phyloP scores from a whole-genome alignment of 2,797 vertebrate genomes.

The Sebastes trivittatus region DNA sequence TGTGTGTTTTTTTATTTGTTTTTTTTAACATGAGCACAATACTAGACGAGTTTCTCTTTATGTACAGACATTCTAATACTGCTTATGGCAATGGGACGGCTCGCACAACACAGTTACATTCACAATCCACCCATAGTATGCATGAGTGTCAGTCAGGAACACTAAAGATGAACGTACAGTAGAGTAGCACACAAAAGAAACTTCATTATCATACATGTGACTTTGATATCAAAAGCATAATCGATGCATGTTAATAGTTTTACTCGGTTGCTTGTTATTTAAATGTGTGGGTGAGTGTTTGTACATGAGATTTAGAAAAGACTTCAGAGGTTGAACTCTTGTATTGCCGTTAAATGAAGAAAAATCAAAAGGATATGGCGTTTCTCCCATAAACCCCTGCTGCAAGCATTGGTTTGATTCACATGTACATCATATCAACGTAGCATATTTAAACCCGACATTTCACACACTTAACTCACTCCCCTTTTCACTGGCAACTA shows the following conservation, averaged over 20 bases:
- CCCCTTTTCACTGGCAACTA: slow-evolving; percentile 37
- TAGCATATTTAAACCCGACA: slow-evolving; percentile 48
- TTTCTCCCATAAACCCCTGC: slow-evolving; percentile 71
- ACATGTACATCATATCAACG: slow-evolving; percentile 52
- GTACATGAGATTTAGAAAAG: slow-evolving; percentile 71
- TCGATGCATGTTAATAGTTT: slow-evolving; percentile 60
- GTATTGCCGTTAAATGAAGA: slow-evolving; percentile 75
- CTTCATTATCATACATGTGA: slow-evolving; percentile 57
- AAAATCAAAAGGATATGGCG: slow-evolving; percentile 74
- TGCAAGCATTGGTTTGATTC: slow-evolving; percentile 60
- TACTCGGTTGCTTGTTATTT: slow-evolving; percentile 55
- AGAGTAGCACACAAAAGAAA: slow-evolving; percentile 68
- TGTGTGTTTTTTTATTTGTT: slow-evolving; percentile 54
- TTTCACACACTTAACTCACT: slow-evolving; percentile 37
- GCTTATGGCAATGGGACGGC: slow-evolving; percentile 82
- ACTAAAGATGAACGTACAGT: slow-evolving; percentile 69
- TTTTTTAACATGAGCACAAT: slow-evolving; percentile 80
- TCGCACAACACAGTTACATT: slow-evolving; percentile 85
- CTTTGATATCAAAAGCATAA: slow-evolving; percentile 74
- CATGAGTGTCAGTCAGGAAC: slow-evolving; percentile 77
- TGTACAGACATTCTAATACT: slow-evolving; percentile 91
- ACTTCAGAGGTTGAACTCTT: slow-evolving; percentile 56
- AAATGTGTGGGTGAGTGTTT: slow-evolving; percentile 60
- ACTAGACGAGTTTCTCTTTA: slow-evolving; percentile 83
- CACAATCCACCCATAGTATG: slow-evolving; percentile 79